These are phyloP conservation scores for Sparus aurata DNA, from an alignment of 2,797 vertebrate species.

Conservation along the genomic window DNA sequence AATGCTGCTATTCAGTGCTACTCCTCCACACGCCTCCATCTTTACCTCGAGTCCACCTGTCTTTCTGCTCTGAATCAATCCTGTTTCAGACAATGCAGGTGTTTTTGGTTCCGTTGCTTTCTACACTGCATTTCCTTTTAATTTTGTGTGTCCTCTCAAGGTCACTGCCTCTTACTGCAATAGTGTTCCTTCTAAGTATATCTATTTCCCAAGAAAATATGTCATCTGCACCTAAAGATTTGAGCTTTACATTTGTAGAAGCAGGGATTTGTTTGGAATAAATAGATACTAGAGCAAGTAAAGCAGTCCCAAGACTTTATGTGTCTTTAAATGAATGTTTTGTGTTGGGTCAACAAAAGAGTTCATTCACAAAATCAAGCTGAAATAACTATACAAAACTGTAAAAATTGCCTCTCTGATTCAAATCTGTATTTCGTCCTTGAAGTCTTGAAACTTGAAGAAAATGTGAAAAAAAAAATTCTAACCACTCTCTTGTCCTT, in stretches of 20 bases:
- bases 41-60: conserved; percentile 17
- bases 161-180: too few relatives aligned
- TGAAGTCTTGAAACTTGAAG: background rate
- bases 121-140: background rate
- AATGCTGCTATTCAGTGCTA: conserved; percentile 24
- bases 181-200: background rate
- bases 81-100: conserved; percentile 2
- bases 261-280: conserved; percentile 21
- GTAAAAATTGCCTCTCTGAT: background rate
- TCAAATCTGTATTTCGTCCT: background rate
- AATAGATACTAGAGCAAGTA: background rate
- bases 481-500: background rate
- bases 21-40: conserved; percentile 48
- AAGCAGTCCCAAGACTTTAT: background rate
- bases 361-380: background rate
- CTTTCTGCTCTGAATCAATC: conserved; percentile 10
- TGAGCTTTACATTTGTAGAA: background rate
- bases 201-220: background rate
- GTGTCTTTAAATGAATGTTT: conserved; percentile 19
- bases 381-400: background rate
- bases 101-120: background rate
- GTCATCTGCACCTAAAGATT: background rate
- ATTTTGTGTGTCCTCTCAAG: background rate
- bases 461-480: background rate
- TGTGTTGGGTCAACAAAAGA: background rate